Evolutionary conservation across 2,797 vertebrate species (phyloP).

Genomic region (Antennarius maculatus): DNA sequence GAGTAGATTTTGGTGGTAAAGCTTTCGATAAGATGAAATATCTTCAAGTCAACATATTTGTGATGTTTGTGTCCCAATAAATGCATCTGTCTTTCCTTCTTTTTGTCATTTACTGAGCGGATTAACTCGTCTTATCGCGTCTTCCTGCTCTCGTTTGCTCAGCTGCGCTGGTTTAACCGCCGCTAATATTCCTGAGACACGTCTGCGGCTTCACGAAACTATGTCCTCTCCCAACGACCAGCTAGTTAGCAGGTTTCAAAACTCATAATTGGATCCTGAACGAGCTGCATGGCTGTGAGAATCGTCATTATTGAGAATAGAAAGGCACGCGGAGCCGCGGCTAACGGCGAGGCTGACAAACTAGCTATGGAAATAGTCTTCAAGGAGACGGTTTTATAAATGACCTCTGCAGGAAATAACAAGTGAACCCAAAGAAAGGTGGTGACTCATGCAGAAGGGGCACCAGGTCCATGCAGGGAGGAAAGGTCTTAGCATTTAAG

Average conservation of each 20-base stretch:
- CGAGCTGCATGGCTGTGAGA: slow-evolving; percentile 52
- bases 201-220: slow-evolving; percentile 39
- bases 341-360: slow-evolving; percentile 63
- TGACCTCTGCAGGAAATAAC: slow-evolving; percentile 58
- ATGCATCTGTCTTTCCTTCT: slow-evolving; percentile 1
- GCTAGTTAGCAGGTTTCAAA: slow-evolving; percentile 49
- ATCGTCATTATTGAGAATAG: slow-evolving; percentile 65
- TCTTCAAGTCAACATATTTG: slow-evolving; percentile 16
- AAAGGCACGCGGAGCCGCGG: slow-evolving; percentile 62
- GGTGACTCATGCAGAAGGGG: slow-evolving; percentile 35
- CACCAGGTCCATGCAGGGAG: slow-evolving; percentile 7
- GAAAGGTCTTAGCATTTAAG: background rate
- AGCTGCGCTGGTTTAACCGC: slow-evolving; percentile 49
- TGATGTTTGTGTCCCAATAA: slow-evolving; percentile 3
- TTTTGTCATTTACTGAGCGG: slow-evolving; percentile 14
- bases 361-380: slow-evolving; percentile 64
- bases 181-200: slow-evolving; percentile 23
- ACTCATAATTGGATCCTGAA: slow-evolving; percentile 62
- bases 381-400: slow-evolving; percentile 66
- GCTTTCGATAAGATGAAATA: slow-evolving; percentile 29
- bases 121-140: background rate
- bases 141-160: slow-evolving; percentile 16
- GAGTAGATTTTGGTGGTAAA: slow-evolving; percentile 3
- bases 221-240: slow-evolving; percentile 41
- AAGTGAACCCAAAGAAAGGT: slow-evolving; percentile 37